Percentiles rank a stretch among this genome's conserved stretches.
Evolutionary conservation across 2,888 invertebrate genomes (phyloP).

Genomic region (Glaucopsyche alexis): DNA sequence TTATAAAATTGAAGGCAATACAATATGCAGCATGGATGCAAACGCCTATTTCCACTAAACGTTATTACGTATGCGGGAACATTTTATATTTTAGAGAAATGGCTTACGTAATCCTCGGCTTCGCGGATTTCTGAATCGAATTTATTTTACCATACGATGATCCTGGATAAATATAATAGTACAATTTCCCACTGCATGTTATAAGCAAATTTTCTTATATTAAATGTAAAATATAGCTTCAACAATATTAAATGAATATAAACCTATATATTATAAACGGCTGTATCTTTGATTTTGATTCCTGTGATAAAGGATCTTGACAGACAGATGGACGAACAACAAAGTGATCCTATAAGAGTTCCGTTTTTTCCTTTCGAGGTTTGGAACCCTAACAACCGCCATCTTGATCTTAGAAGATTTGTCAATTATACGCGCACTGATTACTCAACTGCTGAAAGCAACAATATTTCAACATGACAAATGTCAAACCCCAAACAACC

Average conservation of each 20-base stretch:
- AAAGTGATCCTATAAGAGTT: no score
- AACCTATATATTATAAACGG: no score
- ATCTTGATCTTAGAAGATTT: no score
- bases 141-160: conserved; percentile 18
- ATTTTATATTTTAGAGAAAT: conserved; percentile 36
- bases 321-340: no score
- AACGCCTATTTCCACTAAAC: conserved; percentile 29
- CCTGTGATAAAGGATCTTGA: no score
- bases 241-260: background rate
- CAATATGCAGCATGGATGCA: background rate
- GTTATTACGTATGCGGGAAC: conserved; percentile 34
- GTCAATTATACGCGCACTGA: no score
- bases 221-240: background rate
- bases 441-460: no score
- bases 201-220: background rate
- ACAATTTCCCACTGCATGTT: background rate
- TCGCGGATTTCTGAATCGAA: conserved; percentile 26
- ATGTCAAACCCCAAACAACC: no score
- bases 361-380: no score
- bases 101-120: conserved; percentile 35
- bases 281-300: no score
- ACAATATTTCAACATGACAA: no score
- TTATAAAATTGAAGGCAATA: background rate
- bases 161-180: conserved; percentile 18
- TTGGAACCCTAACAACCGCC: no score